Evolutionary conservation across 2,113 vertebrate species (phyloP).

Genomic region (Tragulus kanchil): DNA sequence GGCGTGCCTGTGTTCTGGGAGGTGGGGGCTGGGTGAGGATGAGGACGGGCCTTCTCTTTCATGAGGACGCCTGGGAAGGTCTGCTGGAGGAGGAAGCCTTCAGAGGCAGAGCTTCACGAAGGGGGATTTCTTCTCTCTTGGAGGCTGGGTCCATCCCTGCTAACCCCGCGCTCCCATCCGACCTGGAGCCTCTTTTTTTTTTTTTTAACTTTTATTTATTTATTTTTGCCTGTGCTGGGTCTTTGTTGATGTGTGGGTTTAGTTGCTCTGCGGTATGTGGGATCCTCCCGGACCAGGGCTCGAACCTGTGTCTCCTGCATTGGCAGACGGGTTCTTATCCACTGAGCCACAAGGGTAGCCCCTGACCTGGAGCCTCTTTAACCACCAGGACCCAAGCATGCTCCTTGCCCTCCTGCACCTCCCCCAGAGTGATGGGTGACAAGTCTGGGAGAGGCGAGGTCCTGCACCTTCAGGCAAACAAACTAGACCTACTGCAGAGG

Average conservation of each 20-base stretch:
- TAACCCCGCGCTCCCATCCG: rapidly evolving
- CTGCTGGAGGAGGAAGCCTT: not conserved
- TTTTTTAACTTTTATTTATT: no score
- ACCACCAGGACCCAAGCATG: not conserved
- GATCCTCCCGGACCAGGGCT: no score
- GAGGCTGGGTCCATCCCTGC: not conserved
- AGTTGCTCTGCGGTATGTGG: no score
- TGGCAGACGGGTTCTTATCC: no score
- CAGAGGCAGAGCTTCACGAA: not conserved
- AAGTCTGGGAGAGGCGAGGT: not conserved
- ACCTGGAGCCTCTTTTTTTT: not conserved
- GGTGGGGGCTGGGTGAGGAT: not conserved
- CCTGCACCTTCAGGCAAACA: rapidly evolving
- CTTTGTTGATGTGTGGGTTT: no score
- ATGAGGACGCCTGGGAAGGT: not conserved
- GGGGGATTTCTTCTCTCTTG: not conserved
- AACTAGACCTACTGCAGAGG: not conserved
- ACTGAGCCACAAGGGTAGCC: no score
- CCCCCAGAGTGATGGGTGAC: not conserved
- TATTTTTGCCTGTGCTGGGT: no score
- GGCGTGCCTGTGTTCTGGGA: not conserved
- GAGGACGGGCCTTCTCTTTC: not conserved
- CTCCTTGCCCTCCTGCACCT: not conserved
- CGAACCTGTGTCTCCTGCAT: no score
- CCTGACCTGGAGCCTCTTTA: not conserved